Conservation (phyloP, 2,113 vertebrate genomes). For the Serinus canaria region DNA sequence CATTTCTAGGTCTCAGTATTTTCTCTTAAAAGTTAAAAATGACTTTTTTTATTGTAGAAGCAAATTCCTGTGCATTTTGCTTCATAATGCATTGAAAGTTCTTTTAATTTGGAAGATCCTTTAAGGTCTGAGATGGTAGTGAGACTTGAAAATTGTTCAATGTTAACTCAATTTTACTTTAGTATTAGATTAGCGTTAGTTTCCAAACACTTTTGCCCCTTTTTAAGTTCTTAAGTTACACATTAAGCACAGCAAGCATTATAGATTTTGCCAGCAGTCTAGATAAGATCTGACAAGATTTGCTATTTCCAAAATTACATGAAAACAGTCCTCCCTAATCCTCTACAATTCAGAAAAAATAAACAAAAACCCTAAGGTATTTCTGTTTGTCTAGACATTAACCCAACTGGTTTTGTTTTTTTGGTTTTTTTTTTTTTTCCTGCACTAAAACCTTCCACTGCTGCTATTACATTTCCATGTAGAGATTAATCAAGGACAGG, state of each 20-base stretch:
- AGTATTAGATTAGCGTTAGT: not conserved
- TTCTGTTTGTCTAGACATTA: not conserved
- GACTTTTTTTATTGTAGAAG: not conserved
- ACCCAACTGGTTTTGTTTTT: not conserved
- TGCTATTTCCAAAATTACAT: not conserved
- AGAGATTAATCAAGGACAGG: not conserved
- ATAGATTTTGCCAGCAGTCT: not conserved
- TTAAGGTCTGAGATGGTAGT: not conserved
- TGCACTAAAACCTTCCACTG: not conserved
- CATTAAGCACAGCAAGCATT: not conserved
- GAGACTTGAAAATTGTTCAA: not conserved
- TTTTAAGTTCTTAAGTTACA: not conserved
- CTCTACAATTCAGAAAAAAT: not conserved
- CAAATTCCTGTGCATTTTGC: not conserved
- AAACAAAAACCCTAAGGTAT: not conserved
- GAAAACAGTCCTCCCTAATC: not conserved
- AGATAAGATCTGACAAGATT: not conserved
- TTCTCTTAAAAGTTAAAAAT: not conserved
- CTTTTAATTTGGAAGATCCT: not conserved
- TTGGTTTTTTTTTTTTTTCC: not conserved
- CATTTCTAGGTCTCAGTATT: not conserved
- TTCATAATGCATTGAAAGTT: not conserved
- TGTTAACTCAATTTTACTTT: not conserved
- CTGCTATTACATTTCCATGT: not conserved
- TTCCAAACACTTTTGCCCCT: not conserved